These are phyloP conservation scores for Pseudopipra pipra DNA, from an alignment of 2,113 vertebrate species.

Conservation along the genomic window DNA sequence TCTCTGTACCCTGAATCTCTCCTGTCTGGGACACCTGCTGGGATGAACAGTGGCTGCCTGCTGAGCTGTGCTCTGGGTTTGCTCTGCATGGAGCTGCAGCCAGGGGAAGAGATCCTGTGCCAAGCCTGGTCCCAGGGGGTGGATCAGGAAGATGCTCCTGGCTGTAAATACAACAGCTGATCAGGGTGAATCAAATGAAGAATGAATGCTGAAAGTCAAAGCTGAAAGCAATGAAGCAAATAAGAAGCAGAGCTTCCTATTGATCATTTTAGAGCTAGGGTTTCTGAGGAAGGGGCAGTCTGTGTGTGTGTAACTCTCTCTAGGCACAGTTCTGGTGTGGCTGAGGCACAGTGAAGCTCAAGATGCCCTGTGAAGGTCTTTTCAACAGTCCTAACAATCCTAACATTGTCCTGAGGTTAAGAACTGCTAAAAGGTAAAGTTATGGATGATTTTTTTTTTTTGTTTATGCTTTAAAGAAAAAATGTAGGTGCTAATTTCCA, in stretches of 20 bases:
- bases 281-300: not conserved
- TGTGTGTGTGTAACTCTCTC: not conserved
- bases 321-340: not conserved
- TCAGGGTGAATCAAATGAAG: not conserved
- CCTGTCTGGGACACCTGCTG: fast-evolving
- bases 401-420: not conserved
- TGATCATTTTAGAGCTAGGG: not conserved
- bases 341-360: fast-evolving
- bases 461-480: not conserved
- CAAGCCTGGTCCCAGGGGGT: not conserved
- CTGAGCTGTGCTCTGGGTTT: not conserved
- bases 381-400: not conserved
- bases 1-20: not conserved
- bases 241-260: not conserved
- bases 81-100: not conserved
- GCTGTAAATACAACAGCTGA: not conserved
- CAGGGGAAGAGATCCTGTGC: not conserved
- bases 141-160: not conserved
- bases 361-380: not conserved
- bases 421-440: not conserved
- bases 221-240: not conserved
- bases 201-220: not conserved
- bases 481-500: not conserved
- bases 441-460: not conserved
- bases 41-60: not conserved